Conservation (phyloP, 2,888 invertebrate species). For the Colletes collaris region DNA sequence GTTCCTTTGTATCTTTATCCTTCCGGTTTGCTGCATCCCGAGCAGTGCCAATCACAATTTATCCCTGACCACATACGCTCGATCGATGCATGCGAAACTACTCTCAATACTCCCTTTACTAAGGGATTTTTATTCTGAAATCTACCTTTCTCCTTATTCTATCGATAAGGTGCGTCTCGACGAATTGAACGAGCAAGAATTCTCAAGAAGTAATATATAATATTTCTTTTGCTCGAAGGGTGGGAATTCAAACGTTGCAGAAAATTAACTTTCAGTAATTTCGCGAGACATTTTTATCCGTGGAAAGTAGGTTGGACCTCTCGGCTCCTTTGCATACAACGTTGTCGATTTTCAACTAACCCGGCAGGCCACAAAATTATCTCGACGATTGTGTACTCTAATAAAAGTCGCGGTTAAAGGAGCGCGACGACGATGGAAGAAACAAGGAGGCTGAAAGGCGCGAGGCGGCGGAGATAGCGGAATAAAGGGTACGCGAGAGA, state of each 20-base stretch:
- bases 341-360: not conserved
- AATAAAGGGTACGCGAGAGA: slow-evolving; percentile 10
- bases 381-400: not conserved
- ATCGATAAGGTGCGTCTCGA: too few species aligned
- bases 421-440: not conserved
- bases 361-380: not conserved
- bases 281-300: not conserved
- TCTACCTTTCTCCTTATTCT: too few species aligned
- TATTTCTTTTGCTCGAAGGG: too few species aligned
- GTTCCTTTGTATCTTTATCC: slow-evolving; percentile 15
- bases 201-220: too few species aligned
- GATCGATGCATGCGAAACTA: not conserved
- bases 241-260: too few species aligned
- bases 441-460: slow-evolving; percentile 20
- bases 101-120: not conserved
- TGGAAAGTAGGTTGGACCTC: not conserved
- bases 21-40: not conserved
- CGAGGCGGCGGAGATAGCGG: slow-evolving; percentile 2
- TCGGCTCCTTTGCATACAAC: not conserved
- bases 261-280: too few species aligned
- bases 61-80: slow-evolving; percentile 1
- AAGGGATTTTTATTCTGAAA: too few species aligned
- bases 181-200: too few species aligned
- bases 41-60: slow-evolving; percentile 24
- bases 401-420: not conserved